phyloP scores from a whole-genome alignment of 2,797 vertebrate species.

The Limnodromus scolopaceus region DNA sequence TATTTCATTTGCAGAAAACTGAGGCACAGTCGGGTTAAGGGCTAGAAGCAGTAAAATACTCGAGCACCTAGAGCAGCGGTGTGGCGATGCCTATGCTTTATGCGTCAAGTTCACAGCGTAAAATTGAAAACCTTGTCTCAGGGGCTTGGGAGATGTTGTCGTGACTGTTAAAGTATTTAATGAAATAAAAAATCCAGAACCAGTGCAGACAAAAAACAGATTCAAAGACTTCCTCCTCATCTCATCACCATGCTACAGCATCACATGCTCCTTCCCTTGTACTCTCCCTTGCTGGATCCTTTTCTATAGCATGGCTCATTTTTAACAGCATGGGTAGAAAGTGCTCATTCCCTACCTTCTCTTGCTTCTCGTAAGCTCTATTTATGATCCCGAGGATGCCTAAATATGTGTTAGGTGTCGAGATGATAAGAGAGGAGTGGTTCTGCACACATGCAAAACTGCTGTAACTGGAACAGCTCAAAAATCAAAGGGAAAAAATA shows the following conservation, averaged over 20 bases:
- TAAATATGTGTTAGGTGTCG: neutral
- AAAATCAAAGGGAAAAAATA: neutral
- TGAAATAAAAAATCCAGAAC: neutral
- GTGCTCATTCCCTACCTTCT: neutral
- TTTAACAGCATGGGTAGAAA: neutral
- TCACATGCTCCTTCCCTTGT: neutral
- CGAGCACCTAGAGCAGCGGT: neutral
- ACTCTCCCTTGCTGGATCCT: neutral
- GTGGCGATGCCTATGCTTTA: neutral
- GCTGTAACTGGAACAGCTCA: neutral
- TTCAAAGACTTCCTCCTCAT: neutral
- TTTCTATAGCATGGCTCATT: neutral
- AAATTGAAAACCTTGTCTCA: neutral
- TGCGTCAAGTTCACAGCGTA: neutral
- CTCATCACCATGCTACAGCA: neutral
- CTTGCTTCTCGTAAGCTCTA: neutral
- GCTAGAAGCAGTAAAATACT: neutral
- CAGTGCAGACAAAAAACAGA: neutral
- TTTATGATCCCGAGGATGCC: neutral
- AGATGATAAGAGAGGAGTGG: neutral
- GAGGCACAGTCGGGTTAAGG: neutral
- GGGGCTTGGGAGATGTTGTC: neutral
- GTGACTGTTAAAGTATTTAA: neutral
- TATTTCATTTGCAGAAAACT: neutral
- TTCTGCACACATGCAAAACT: neutral